Evolutionary conservation across 2,797 vertebrate genomes (phyloP), one percentile per base, ranked within the genome.

Genomic region (Pterois miles): DNA sequence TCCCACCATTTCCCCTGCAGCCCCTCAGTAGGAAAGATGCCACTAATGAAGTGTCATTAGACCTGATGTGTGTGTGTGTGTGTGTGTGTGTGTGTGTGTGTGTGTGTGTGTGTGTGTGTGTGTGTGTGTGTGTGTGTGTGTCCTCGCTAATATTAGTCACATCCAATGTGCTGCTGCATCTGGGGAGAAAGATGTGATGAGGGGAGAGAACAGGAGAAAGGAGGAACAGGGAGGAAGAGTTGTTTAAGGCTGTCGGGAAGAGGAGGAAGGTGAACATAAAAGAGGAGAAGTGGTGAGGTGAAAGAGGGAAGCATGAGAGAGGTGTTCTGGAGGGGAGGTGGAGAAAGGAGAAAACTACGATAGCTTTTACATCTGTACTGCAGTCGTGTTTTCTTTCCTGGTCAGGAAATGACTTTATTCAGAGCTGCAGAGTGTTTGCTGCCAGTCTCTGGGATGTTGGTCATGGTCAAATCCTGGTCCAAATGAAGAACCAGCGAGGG

Each of bases 1-100:
- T 89, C 71, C 63, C 1, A 63, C 63, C n/a, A 9, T 66, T 78
- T 87, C 53, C n/a, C 74, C 80, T 6, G 66, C n/a, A 53, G 82
- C 57, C 48, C 29, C 78, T 78, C 78, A 74, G 81, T 14, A 36
- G 74, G 63, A 81, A 76, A 73, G 54, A 72, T 25, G 66, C 74
- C 2, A 20, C 74, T 91, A 89, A 88, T 90, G 84, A 91, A 87
- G 78, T 76, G 76, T 31, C 89, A 86, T 89, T 86, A 88, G 81
- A 65, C 65, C n/a, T 57, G 52, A 40, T 40, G n/a, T 43, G 74
- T 65, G 64, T 66, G 57, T 58, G 74, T 46, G 53, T 54, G 59
- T n/a, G n/a, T n/a, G n/a, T n/a, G n/a, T n/a, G n/a, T n/a, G n/a
- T 43, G 74, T 65, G 64, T 66, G 57, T 58, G 74, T 46, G 53